Conservation (phyloP, 2,888 invertebrate genomes). For the Alsophila aescularia region DNA sequence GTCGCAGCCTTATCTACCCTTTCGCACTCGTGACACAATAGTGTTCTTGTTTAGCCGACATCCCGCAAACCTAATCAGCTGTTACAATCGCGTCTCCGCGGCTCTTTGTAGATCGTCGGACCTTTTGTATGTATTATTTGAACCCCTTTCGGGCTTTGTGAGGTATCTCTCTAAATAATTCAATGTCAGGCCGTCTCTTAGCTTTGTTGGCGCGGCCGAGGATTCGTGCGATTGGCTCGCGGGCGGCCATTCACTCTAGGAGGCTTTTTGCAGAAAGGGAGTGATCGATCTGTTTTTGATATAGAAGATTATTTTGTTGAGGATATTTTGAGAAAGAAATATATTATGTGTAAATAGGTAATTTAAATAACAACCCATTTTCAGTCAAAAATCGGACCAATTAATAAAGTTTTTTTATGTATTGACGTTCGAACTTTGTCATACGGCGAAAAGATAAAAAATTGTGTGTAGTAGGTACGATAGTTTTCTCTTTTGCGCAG, state of each 20-base stretch:
- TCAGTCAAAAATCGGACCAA: too few species aligned
- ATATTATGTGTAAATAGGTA: too few species aligned
- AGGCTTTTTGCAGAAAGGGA: constrained; percentile 10
- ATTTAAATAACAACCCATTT: too few species aligned
- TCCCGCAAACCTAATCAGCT: constrained; percentile 32
- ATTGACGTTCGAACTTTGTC: too few species aligned
- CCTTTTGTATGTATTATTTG: constrained; percentile 31
- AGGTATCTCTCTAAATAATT: constrained; percentile 52
- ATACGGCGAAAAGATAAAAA: too few species aligned
- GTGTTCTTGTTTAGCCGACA: constrained; percentile 30
- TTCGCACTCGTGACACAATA: constrained; percentile 29
- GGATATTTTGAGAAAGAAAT: neutral
- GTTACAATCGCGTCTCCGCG: constrained; percentile 28
- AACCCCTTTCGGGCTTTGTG: constrained; percentile 39
- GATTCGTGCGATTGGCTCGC: constrained; percentile 4
- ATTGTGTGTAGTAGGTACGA: too few species aligned
- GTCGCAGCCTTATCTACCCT: constrained; percentile 24
- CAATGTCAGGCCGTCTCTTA: constrained; percentile 44
- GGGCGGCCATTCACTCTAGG: constrained; percentile 15
- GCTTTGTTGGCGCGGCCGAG: constrained; percentile 23
- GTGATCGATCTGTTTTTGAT: constrained; percentile 2
- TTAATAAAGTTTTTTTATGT: too few species aligned
- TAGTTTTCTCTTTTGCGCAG: too few species aligned
- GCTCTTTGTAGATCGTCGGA: constrained; percentile 20
- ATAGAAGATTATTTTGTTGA: neutral